Evolutionary conservation across 2,797 vertebrate genomes (phyloP).

Genomic region (Anguilla marmorata): DNA sequence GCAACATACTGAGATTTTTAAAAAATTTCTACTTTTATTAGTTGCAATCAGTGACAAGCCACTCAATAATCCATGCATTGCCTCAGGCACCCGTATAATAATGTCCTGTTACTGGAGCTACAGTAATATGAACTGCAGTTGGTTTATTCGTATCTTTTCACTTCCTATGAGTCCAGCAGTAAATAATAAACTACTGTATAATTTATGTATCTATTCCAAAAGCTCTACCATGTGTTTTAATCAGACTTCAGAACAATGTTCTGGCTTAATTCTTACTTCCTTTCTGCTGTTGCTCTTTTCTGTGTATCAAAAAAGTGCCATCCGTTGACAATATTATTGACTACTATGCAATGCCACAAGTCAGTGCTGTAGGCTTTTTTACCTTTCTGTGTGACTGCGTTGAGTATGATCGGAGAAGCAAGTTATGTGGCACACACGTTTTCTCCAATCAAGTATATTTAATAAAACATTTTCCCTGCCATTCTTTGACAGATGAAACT

Average conservation of each 20-base stretch:
- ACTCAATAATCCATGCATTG: background rate
- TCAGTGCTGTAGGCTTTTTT: background rate
- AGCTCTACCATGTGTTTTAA: background rate
- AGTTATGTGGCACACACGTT: background rate
- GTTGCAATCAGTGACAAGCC: background rate
- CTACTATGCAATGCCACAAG: background rate
- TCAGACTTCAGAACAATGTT: no score
- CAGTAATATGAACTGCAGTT: background rate
- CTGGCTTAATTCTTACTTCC: no score
- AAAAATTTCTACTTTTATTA: background rate
- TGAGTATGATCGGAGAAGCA: background rate
- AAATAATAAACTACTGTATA: background rate
- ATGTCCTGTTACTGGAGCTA: background rate
- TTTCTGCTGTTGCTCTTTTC: background rate
- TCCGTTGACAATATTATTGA: background rate
- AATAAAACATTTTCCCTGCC: background rate
- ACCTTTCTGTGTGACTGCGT: background rate
- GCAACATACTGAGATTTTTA: background rate
- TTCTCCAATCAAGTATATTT: background rate
- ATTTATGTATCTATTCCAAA: background rate
- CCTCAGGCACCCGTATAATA: background rate
- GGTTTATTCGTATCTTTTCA: background rate
- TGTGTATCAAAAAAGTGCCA: background rate
- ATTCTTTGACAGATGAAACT: background rate
- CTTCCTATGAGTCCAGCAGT: background rate